Evolutionary conservation across 2,888 invertebrate species (phyloP).

Genomic region (Amiota communis): DNA sequence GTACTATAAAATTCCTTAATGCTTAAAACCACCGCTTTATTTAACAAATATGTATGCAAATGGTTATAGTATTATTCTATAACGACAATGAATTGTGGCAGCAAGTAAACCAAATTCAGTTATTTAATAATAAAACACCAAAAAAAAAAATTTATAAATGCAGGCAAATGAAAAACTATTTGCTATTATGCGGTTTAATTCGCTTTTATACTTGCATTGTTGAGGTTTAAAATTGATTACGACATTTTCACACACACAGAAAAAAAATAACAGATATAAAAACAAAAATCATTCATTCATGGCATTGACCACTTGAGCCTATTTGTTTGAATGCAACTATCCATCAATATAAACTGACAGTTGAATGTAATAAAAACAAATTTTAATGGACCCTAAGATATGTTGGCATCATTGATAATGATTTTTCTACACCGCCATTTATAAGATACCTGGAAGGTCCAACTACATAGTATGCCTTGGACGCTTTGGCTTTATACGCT

Average conservation of each 20-base stretch:
- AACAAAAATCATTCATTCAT: too few species aligned
- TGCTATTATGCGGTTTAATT: conserved; percentile 8
- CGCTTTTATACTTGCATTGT: conserved; percentile 14
- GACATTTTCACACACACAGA: conserved; percentile 8
- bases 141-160: conserved; percentile 3
- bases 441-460: neutral
- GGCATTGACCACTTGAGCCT: neutral
- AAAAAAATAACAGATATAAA: too few species aligned
- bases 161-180: neutral
- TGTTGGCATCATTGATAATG: conserved; percentile 3
- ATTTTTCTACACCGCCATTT: neutral
- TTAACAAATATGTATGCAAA: neutral
- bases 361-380: conserved; percentile 2
- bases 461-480: neutral
- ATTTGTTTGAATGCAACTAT: neutral
- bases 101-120: neutral
- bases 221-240: conserved; percentile 10
- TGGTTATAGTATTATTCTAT: neutral
- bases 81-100: neutral
- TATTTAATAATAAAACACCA: conserved; percentile 1
- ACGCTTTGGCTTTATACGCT: too few species aligned
- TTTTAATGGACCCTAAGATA: conserved; percentile 5
- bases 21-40: conserved; percentile 14
- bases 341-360: conserved; percentile 21
- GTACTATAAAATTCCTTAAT: conserved; percentile 1